These are phyloP conservation scores for Hyposoter dolosus DNA, from an alignment of 2,888 invertebrate species.

Conservation along the genomic window DNA sequence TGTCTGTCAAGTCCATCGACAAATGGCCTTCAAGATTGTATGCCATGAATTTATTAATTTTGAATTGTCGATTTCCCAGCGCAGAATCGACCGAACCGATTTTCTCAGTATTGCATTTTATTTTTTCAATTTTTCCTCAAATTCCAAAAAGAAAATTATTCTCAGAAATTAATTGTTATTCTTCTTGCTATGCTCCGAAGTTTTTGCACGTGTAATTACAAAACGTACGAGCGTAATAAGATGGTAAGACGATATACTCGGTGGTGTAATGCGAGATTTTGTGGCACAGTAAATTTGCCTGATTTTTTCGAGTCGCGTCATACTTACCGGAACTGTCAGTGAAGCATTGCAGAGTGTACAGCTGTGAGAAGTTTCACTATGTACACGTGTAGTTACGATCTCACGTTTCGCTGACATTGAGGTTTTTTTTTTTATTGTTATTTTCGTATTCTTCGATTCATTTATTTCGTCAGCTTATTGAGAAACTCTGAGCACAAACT, in stretches of 20 bases:
- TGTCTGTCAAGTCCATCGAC: not conserved
- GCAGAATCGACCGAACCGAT: not conserved
- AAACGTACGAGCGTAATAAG: conserved; percentile 13
- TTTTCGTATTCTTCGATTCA: not conserved
- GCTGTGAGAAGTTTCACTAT: conserved; percentile 13
- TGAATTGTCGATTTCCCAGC: not conserved
- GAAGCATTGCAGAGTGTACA: not conserved
- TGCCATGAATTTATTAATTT: too few species aligned
- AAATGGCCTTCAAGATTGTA: not conserved
- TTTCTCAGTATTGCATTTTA: not conserved
- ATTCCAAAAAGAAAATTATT: not conserved
- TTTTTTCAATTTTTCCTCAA: not conserved
- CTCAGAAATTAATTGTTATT: not conserved
- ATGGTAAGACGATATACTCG: conserved; percentile 57
- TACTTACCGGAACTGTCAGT: too few species aligned
- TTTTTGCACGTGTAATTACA: not conserved
- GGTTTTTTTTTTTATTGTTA: conserved; percentile 6
- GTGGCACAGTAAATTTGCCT: not conserved
- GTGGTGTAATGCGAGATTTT: conserved; percentile 49
- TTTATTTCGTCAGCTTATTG: conserved; percentile 19
- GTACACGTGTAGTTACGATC: not conserved
- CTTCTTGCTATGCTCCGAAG: not conserved
- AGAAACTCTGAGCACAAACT: not conserved
- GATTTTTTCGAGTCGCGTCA: not conserved
- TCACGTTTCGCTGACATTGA: not conserved